Base-by-base conservation (phyloP, 2,113 vertebrate species). In the Gallinago media region DNA sequence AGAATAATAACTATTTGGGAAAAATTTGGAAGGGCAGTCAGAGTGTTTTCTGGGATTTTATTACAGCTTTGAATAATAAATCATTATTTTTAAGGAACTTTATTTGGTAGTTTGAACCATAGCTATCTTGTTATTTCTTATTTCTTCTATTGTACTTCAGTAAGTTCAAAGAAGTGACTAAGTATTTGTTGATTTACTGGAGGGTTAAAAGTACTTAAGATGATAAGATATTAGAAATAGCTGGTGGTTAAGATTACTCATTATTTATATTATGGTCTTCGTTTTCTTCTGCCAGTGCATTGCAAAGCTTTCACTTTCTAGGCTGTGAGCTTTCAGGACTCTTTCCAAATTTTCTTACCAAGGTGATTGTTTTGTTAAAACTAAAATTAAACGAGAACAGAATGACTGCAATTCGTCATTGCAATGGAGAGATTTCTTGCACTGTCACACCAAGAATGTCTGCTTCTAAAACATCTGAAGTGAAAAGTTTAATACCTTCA, bases 321-420 rank as follows among this genome's bases (percentile, higher is more conserved):
- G 86, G 54, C 61, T 88, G 32, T 42, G 61, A 84, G 73, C 52
- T 82, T 93, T 83, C 81, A 65, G 77, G 29, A 58, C 42, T 81
- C 82, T 62, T 94, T 78, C 50, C 42, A 52, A 21, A 58, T 88
- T 91, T 81, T 47, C 61, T 77, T 74, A 81, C 40, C 26, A 67
- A 86, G 46, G 32, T 47, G 75, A 85, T 84, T 94, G 75, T 94
- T 97, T 95, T 86, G 47, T 55, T 94, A 94, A 76, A 94, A 75
- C 52, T 85, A 79, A 86, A 85, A 94, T 71, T 88, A 82, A 85
- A 73, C 3, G 7, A 85, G 86, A 85, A 73, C 40, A 71, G 89
- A 94, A 63, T 86, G n/a, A 61, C 44, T 76, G 70, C 73, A 66
- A 52, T 95, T 94, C 94, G 88, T 94, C 93, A 76, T 75, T n/a